Conservation (phyloP, 2,113 vertebrate species). For the Aspidoscelis tigris region DNA sequence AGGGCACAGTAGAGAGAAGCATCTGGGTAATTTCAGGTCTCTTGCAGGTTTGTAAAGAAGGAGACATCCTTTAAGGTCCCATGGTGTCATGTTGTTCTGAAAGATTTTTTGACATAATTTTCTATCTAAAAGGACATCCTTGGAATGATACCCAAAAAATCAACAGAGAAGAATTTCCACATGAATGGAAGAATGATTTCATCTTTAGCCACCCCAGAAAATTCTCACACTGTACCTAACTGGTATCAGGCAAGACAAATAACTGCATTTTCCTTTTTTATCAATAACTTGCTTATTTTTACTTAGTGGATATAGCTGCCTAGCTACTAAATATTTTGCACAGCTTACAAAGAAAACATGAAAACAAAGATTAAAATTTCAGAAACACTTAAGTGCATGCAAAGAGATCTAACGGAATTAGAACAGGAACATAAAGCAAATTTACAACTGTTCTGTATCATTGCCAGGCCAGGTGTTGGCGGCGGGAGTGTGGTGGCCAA, state of each 20-base stretch:
- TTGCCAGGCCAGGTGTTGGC: too few relatives aligned
- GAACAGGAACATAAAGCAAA: not conserved
- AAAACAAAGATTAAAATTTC: not conserved
- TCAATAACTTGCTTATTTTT: not conserved
- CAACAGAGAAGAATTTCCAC: not conserved
- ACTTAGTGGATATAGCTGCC: too few relatives aligned
- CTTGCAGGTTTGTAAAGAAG: too few relatives aligned
- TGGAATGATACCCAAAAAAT: not conserved
- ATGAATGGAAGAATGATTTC: not conserved
- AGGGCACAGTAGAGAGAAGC: too few relatives aligned
- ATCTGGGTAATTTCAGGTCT: not conserved
- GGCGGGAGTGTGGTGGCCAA: too few relatives aligned
- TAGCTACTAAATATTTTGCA: too few relatives aligned
- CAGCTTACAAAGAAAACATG: too few relatives aligned
- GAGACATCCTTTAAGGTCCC: too few relatives aligned
- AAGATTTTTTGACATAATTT: not conserved
- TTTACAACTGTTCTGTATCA: too few relatives aligned
- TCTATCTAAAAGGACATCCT: constrained; percentile 16
- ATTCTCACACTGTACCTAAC: not conserved
- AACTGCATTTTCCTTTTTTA: not conserved
- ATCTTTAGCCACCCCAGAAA: rapidly evolving
- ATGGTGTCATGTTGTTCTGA: too few relatives aligned
- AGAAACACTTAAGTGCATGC: too few relatives aligned
- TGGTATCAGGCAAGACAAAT: constrained; percentile 36
- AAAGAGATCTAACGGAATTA: too few relatives aligned